Percentiles rank a stretch among this genome's conserved stretches.
These are phyloP conservation scores for Eupsilia transversa DNA, from an alignment of 2,888 invertebrate species.

Conservation along the genomic window DNA sequence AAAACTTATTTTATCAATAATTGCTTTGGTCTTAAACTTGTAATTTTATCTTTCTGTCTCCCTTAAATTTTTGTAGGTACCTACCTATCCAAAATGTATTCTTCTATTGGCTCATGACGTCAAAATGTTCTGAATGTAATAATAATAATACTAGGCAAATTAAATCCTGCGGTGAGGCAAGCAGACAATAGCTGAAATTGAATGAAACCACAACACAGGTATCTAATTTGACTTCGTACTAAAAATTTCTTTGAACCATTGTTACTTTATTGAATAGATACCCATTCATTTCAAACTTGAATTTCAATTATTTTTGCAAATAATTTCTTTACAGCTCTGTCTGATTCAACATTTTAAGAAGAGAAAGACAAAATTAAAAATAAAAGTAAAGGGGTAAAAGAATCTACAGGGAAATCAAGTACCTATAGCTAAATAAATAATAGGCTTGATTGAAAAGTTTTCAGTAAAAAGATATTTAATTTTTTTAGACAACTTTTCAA, in stretches of 20 bases:
- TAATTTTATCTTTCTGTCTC: neutral
- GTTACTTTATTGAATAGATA: conserved; percentile 11
- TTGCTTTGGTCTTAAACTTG: neutral
- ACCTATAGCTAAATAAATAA: conserved; percentile 25
- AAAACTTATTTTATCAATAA: too few species aligned
- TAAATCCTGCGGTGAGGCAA: conserved; percentile 15
- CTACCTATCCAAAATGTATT: neutral
- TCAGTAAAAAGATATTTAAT: conserved; percentile 2
- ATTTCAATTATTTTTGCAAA: conserved; percentile 46
- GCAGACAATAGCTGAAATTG: conserved; percentile 43
- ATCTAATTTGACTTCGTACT: conserved; percentile 29
- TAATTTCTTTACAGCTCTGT: conserved; percentile 23
- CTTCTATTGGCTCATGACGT: neutral
- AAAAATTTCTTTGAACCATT: conserved; percentile 37
- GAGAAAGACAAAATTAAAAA: neutral
- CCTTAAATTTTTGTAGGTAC: neutral
- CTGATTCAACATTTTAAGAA: conserved; percentile 21
- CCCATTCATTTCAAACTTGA: conserved; percentile 25
- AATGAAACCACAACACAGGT: conserved; percentile 34
- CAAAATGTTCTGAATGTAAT: conserved; percentile 18
- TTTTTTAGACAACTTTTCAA: conserved; percentile 17
- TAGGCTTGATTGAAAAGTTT: conserved; percentile 23
- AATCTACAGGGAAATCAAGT: conserved; percentile 46
- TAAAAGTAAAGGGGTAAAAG: neutral
- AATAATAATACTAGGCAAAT: conserved; percentile 19